These are phyloP conservation scores for Pogoniulus pusillus DNA, from an alignment of 2,797 vertebrate genomes.

Conservation along the genomic window DNA sequence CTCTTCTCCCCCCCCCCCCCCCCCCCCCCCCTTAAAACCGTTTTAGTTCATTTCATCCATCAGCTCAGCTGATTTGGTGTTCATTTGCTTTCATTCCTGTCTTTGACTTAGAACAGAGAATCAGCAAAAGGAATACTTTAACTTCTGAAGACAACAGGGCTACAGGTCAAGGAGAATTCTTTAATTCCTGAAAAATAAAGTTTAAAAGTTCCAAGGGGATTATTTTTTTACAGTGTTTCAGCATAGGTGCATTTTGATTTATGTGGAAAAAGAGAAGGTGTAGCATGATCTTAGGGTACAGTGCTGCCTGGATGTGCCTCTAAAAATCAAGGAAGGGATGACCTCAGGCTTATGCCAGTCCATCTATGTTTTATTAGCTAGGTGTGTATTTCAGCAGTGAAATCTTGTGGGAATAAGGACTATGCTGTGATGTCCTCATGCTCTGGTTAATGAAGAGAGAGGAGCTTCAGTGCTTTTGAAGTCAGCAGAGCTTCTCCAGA, in stretches of 20 bases:
- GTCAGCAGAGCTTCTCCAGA: rapidly evolving
- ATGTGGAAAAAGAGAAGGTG: no score
- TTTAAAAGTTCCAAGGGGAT: background rate
- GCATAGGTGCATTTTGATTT: background rate
- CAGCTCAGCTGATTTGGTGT: background rate
- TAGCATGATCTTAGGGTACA: background rate
- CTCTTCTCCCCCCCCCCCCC: no score
- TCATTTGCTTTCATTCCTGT: background rate
- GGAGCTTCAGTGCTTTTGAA: rapidly evolving
- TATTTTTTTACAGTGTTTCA: background rate
- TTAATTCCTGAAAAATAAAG: background rate
- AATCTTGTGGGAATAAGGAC: background rate
- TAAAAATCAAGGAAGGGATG: background rate
- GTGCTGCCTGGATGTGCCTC: background rate
- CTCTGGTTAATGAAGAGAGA: background rate
- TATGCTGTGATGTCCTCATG: background rate
- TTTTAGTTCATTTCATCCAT: background rate
- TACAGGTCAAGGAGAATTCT: background rate
- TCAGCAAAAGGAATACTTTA: background rate
- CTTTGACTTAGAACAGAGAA: background rate
- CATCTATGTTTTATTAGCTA: background rate
- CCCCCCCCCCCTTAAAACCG: background rate
- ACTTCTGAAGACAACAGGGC: background rate
- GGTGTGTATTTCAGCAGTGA: background rate
- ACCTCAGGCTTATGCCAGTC: background rate